Percentiles rank a stretch among this genome's conserved stretches.
Evolutionary conservation across 2,113 vertebrate species (phyloP).

Genomic region (Lampris megalopsis): DNA sequence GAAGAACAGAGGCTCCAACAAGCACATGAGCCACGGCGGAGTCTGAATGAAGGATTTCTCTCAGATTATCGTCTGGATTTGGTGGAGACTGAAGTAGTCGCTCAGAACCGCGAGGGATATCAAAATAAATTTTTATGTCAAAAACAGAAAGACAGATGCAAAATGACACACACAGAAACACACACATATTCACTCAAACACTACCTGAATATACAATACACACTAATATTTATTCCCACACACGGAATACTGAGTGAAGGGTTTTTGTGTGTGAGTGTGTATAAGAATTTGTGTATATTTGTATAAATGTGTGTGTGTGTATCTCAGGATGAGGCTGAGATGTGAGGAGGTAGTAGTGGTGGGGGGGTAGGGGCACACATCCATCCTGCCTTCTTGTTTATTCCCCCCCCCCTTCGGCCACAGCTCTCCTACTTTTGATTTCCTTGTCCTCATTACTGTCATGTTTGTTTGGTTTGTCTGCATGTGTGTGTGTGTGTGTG

Average conservation of each 20-base stretch:
- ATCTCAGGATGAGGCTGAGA: not conserved
- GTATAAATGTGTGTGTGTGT: constrained; percentile 1
- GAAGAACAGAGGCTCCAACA: not conserved
- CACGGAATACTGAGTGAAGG: not conserved
- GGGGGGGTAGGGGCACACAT: not conserved
- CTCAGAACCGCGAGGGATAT: constrained; percentile 11
- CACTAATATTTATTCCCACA: not conserved
- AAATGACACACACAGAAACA: not conserved
- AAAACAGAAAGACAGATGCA: constrained; percentile 11
- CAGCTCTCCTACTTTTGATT: constrained; percentile 77
- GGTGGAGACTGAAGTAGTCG: constrained; percentile 14
- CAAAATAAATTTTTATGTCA: constrained; percentile 16
- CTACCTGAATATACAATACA: not conserved
- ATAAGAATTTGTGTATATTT: not conserved
- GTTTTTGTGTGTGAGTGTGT: constrained; percentile 3
- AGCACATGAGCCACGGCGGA: not conserved
- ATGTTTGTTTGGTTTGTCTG: constrained; percentile 52
- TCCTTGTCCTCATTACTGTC: constrained; percentile 77
- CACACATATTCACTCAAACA: constrained; percentile 1
- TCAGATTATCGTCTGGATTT: not conserved
- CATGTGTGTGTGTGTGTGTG: constrained; percentile 35
- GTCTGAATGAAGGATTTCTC: constrained; percentile 33
- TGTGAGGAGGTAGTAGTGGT: constrained; percentile 19
- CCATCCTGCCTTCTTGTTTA: no score
- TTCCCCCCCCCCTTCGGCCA: constrained; percentile 6